phyloP scores from a whole-genome alignment of 2,797 vertebrate species.

The Otolemur crassicaudatus region DNA sequence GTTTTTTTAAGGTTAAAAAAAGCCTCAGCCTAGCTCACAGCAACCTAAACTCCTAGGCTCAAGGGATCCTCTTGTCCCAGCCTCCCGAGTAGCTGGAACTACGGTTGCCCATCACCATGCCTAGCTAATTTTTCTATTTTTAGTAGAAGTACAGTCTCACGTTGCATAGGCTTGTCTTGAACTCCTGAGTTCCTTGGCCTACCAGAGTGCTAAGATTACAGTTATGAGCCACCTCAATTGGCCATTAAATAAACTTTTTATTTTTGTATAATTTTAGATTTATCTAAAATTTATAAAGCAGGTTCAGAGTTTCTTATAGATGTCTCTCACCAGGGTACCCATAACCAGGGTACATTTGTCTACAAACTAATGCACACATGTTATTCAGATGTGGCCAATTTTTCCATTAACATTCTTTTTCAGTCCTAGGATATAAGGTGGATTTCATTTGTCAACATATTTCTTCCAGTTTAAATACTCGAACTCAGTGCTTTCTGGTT shows the following conservation, averaged over 20 bases:
- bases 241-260: neutral
- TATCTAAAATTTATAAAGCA: neutral
- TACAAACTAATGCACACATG: neutral
- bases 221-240: too few species aligned
- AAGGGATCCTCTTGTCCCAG: neutral
- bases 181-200: too few species aligned
- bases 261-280: neutral
- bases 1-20: neutral
- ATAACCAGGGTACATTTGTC: neutral
- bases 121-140: too few species aligned
- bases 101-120: too few species aligned
- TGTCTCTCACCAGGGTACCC: neutral
- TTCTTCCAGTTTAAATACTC: slow-evolving; percentile 25
- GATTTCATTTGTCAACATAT: neutral
- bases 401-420: neutral
- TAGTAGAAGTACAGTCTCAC: too few species aligned
- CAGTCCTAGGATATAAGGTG: neutral
- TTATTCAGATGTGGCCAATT: neutral
- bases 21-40: neutral
- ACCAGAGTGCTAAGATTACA: too few species aligned
- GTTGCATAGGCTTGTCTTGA: too few species aligned
- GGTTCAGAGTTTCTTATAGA: neutral
- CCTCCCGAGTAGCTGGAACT: too few species aligned
- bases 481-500: neutral
- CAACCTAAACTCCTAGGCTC: too few species aligned